These are phyloP conservation scores for Leptoteleia sp. DNA, from an alignment of 1,140 invertebrate genomes.

Conservation along the genomic window DNA sequence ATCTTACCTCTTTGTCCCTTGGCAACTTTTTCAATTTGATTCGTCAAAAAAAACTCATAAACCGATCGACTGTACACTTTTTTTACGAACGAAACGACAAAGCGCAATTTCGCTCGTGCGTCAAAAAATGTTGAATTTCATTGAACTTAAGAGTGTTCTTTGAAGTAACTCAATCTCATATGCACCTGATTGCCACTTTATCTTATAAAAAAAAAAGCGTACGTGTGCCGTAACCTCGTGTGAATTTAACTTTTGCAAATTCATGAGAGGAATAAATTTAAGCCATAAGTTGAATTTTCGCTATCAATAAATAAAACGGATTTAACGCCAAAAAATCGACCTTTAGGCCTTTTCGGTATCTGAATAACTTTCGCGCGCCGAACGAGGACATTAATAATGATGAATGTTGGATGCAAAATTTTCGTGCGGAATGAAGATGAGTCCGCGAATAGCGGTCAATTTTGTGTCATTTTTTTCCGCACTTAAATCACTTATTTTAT, in stretches of 20 bases:
- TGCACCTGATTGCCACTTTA: slow-evolving; percentile 61
- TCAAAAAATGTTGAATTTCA: slow-evolving; percentile 47
- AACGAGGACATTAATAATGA: slow-evolving; percentile 45
- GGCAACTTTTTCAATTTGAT: slow-evolving; percentile 38
- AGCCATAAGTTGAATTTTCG: slow-evolving; percentile 52
- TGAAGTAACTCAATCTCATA: slow-evolving; percentile 58
- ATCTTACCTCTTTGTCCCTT: background rate
- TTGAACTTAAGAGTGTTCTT: slow-evolving; percentile 59
- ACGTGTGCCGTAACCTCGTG: slow-evolving; percentile 39
- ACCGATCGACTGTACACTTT: slow-evolving; percentile 34
- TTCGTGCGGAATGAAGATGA: slow-evolving; percentile 1
- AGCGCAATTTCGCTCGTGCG: slow-evolving; percentile 32
- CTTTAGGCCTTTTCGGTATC: slow-evolving; percentile 15
- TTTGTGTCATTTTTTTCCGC: background rate
- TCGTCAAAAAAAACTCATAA: slow-evolving; percentile 34
- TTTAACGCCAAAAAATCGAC: slow-evolving; percentile 27
- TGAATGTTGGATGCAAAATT: slow-evolving; percentile 16
- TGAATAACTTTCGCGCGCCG: slow-evolving; percentile 23
- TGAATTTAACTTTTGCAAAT: slow-evolving; percentile 58
- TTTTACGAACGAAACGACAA: slow-evolving; percentile 9
- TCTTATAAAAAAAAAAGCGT: slow-evolving; percentile 58
- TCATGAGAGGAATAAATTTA: slow-evolving; percentile 61
- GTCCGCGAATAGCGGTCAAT: slow-evolving; percentile 1
- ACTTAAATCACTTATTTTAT: background rate
- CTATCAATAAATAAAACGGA: slow-evolving; percentile 49